Conservation (phyloP, 2,888 invertebrate genomes). For the Hypomecis atomaria region DNA sequence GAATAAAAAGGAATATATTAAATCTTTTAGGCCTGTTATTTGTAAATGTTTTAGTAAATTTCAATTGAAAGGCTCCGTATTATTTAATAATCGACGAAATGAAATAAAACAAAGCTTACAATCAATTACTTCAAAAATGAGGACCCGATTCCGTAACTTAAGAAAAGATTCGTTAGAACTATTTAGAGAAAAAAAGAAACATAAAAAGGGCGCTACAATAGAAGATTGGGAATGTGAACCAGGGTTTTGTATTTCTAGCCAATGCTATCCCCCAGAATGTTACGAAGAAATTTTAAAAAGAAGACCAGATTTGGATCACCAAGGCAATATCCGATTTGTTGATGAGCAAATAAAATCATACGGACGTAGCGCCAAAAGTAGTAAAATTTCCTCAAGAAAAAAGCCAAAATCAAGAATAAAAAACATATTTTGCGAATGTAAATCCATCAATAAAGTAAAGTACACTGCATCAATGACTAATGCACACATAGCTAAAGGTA, state of each 20-base stretch:
- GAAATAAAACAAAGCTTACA: slow-evolving; percentile 38
- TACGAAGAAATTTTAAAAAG: slow-evolving; percentile 23
- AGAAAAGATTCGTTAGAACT: slow-evolving; percentile 58
- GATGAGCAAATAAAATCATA: slow-evolving; percentile 10
- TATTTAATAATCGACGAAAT: slow-evolving; percentile 12
- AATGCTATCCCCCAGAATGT: slow-evolving; percentile 37
- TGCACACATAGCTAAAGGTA: slow-evolving; percentile 18
- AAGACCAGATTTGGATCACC: slow-evolving; percentile 1
- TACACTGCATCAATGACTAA: slow-evolving; percentile 20
- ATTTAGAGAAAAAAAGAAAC: slow-evolving; percentile 51
- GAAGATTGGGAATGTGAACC: slow-evolving; percentile 42
- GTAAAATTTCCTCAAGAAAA: slow-evolving; percentile 10
- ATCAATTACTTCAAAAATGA: slow-evolving; percentile 37
- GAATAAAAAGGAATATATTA: slow-evolving; percentile 7
- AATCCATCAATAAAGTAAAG: slow-evolving; percentile 1
- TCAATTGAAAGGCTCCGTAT: not conserved
- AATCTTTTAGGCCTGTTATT: not conserved
- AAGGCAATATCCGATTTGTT: slow-evolving; percentile 2
- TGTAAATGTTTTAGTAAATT: slow-evolving; percentile 3
- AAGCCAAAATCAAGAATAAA: not conserved
- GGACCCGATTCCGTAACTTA: slow-evolving; percentile 43
- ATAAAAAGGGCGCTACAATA: slow-evolving; percentile 40
- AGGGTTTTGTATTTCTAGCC: slow-evolving; percentile 37
- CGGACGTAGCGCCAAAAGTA: not conserved
- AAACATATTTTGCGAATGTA: slow-evolving; percentile 10